Percentiles rank a stretch among this genome's conserved stretches.
phyloP scores from a whole-genome alignment of 2,113 vertebrate species.

The Ctenodactylus gundi region DNA sequence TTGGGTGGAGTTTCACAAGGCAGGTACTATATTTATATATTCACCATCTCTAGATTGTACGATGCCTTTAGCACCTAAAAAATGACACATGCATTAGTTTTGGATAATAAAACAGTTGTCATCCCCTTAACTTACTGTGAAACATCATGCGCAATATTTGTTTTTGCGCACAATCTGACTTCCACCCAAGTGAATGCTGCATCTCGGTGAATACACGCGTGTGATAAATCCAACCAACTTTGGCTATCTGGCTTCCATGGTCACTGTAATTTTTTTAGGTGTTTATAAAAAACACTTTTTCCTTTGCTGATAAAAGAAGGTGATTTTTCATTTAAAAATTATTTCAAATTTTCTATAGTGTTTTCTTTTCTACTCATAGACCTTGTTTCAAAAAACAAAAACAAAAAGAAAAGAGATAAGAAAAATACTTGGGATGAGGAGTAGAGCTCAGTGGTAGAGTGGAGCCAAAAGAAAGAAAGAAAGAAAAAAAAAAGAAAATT shows the following conservation, averaged over 20 bases:
- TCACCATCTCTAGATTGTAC: neutral
- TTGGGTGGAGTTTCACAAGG: neutral
- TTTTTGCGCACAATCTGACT: conserved; percentile 33
- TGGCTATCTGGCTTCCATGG: neutral
- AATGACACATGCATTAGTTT: neutral
- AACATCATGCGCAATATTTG: conserved; percentile 4
- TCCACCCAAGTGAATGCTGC: conserved; percentile 14
- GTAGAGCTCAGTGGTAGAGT: neutral
- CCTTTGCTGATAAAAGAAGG: neutral
- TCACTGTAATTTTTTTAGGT: neutral
- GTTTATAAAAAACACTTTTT: neutral
- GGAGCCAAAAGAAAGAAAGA: neutral
- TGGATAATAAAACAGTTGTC: neutral
- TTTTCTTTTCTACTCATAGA: neutral
- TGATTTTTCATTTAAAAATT: conserved; percentile 45
- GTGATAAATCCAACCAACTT: neutral
- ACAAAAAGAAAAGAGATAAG: too few species aligned
- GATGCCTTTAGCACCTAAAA: neutral
- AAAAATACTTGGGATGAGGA: neutral
- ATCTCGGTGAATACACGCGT: neutral
- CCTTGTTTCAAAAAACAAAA: too few species aligned
- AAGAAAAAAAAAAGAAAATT: neutral
- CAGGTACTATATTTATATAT: neutral
- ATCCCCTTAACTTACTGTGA: neutral
- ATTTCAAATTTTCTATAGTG: neutral